Evolutionary conservation across 2,113 vertebrate species (phyloP), one percentile per base, ranked within the genome.

Genomic region (Oreochromis niloticus): DNA sequence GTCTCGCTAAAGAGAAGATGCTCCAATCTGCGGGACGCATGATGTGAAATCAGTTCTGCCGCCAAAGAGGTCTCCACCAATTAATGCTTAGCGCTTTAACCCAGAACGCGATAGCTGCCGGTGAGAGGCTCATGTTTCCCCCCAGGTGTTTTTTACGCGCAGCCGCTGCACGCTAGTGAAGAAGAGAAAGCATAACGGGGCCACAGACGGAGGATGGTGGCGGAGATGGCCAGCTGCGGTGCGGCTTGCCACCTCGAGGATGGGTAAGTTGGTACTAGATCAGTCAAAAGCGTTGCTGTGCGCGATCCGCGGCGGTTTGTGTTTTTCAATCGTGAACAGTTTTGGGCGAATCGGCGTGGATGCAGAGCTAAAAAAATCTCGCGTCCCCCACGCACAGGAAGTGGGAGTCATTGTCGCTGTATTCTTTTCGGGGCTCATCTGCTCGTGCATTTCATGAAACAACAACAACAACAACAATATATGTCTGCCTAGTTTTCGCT

Each of bases 161-260:
- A 88, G 90, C 55, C 79, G 83, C 89, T 14, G 56, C 61, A 59
- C 55, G 6, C 39, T 3, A 30, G 1, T 59, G 24, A 22, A 1
- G 6, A 84, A 82, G 43, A n/a, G 46, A 91, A 56, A 81, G 43
- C 11, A 1, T 52, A 85, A 43, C 66, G 54, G 75, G n/a, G 19
- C 24, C 27, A 13, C 61, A 32, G 22, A 3, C 16, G 2, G 66
- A 85, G 88, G 88, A 95, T 94, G 94, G 94, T 96, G 88, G 93
- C 92, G 7, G 27, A 85, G 84, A 95, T 96, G 94, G 91, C 82
- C 87, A 94, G 54, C 89, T 88, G 71, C 24, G 89, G 88, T 14
- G 85, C 89, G 10, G 86, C 85, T 39, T 80, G 66, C 43, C 81
- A 88, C 32, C 80, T 93, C 61, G 94, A 96, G 55, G 85, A 94